Conservation (phyloP, 2,797 vertebrate species). For the Megalops cyprinoides region DNA sequence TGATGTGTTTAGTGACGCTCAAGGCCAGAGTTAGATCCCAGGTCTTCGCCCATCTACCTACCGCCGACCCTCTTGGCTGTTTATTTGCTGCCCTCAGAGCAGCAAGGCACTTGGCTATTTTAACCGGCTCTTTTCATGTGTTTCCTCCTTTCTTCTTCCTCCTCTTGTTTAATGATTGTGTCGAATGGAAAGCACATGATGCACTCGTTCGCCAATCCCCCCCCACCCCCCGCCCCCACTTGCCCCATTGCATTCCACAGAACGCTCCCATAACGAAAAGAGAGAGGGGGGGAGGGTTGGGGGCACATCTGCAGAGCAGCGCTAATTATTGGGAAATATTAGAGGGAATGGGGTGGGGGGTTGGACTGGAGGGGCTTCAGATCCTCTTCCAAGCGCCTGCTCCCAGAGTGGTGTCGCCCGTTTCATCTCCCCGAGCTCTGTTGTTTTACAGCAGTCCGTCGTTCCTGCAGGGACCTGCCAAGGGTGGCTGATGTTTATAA, state of each 20-base stretch:
- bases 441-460: conserved; percentile 58
- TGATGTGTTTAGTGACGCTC: conserved; percentile 27
- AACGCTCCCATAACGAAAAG: conserved; percentile 51
- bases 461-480: conserved; percentile 53
- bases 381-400: conserved; percentile 76
- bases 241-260: not conserved
- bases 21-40: conserved; percentile 37
- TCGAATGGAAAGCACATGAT: conserved; percentile 76
- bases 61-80: not conserved
- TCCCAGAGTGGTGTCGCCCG: conserved; percentile 66
- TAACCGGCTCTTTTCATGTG: conserved; percentile 35
- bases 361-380: conserved; percentile 66
- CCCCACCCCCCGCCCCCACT: conserved; percentile 35
- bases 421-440: conserved; percentile 69
- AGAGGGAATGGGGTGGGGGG: conserved; percentile 57
- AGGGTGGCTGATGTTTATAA: conserved; percentile 55
- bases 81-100: conserved; percentile 25
- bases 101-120: conserved; percentile 37
- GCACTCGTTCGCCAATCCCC: conserved; percentile 50
- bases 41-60: not conserved
- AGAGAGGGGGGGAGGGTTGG: conserved; percentile 31
- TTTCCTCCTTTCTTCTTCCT: conserved; percentile 56
- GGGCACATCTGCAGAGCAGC: conserved; percentile 76
- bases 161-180: conserved; percentile 62
- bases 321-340: conserved; percentile 76